Conservation (phyloP, 2,113 vertebrate species). For the Sterrhoptilus dennistouni region DNA sequence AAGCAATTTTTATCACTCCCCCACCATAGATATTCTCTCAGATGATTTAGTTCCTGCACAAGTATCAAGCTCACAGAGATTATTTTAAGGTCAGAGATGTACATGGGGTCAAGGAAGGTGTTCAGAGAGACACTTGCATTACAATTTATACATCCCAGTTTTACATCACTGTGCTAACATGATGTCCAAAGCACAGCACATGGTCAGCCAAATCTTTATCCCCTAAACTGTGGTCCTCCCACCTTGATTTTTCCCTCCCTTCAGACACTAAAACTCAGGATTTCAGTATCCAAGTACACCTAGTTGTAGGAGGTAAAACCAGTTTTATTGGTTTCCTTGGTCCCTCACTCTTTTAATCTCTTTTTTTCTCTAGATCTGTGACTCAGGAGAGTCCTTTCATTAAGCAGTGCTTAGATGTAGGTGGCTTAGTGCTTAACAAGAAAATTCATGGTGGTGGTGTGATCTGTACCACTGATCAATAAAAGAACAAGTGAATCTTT, state of each 20-base stretch:
- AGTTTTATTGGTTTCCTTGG: background rate
- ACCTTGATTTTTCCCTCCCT: background rate
- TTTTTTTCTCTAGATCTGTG: background rate
- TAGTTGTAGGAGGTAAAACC: background rate
- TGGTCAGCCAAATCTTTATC: background rate
- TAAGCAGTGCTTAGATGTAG: background rate
- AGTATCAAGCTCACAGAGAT: background rate
- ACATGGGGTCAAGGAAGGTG: background rate
- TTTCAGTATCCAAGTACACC: background rate
- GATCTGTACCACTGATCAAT: background rate
- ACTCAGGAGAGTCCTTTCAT: background rate
- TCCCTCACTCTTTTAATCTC: background rate
- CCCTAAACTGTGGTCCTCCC: background rate
- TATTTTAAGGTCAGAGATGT: background rate
- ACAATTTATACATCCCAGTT: background rate
- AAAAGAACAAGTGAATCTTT: slow-evolving; percentile 4
- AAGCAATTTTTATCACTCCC: background rate
- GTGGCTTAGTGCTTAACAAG: background rate
- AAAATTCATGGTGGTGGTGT: background rate
- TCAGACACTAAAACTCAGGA: background rate
- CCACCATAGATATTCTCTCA: background rate
- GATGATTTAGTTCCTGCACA: background rate
- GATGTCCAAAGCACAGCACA: background rate
- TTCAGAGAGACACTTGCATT: background rate
- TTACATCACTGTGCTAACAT: background rate